phyloP scores from a whole-genome alignment of 2,797 vertebrate genomes.

The Arctocebus calabarensis region DNA sequence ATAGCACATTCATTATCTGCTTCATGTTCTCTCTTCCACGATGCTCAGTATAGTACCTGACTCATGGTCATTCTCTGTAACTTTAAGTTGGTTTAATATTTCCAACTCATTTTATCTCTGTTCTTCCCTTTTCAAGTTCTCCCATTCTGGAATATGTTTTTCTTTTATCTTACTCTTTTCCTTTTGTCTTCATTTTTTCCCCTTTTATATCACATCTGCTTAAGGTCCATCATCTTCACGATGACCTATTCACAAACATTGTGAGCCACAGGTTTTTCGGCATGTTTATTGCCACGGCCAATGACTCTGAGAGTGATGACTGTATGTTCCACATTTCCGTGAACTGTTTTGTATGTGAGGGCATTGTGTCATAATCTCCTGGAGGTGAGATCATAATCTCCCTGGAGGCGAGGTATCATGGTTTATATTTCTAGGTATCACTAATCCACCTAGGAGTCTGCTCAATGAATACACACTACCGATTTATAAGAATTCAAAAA shows the following conservation, averaged over 20 bases:
- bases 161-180: background rate
- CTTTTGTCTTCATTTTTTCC: background rate
- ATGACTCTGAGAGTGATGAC: background rate
- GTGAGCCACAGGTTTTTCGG: background rate
- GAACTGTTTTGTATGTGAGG: background rate
- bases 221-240: background rate
- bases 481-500: background rate
- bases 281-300: background rate
- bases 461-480: background rate
- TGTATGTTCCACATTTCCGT: background rate
- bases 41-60: background rate
- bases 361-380: background rate
- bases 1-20: background rate
- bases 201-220: background rate
- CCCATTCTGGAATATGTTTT: background rate
- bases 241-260: background rate
- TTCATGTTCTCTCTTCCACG: background rate
- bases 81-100: constrained; percentile 10
- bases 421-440: background rate
- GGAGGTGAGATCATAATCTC: background rate
- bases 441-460: background rate
- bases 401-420: background rate
- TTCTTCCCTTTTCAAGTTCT: background rate
- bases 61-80: background rate
- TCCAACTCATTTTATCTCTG: background rate